These are phyloP conservation scores for Drosophila kepulauana DNA, from an alignment of 1,140 invertebrate species.

Conservation along the genomic window DNA sequence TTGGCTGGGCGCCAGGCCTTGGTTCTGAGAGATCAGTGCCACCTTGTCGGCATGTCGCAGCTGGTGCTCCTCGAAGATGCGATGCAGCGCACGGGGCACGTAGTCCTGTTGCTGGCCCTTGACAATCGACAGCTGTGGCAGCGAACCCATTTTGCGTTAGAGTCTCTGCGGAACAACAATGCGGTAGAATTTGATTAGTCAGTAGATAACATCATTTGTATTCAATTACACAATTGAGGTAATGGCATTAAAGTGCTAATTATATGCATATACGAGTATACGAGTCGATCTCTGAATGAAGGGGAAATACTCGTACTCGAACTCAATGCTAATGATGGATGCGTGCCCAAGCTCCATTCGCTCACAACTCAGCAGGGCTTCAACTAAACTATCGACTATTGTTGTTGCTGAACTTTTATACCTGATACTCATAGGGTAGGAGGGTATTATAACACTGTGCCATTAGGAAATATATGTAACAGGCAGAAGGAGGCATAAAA, in stretches of 20 bases:
- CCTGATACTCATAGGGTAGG: too few relatives aligned
- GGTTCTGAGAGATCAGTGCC: slow-evolving; percentile 86
- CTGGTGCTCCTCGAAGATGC: slow-evolving; percentile 86
- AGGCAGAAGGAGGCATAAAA: too few relatives aligned
- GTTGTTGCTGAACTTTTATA: too few relatives aligned
- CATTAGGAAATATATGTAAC: too few relatives aligned
- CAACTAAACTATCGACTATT: neutral
- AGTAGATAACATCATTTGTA: neutral
- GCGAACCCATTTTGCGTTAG: slow-evolving; percentile 87
- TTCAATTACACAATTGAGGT: slow-evolving; percentile 25
- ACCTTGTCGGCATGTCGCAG: slow-evolving; percentile 84
- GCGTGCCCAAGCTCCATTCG: slow-evolving; percentile 7
- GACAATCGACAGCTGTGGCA: slow-evolving; percentile 88
- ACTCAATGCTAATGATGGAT: slow-evolving; percentile 23
- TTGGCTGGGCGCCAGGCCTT: slow-evolving; percentile 66
- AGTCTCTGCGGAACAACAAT: neutral
- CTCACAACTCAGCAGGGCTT: neutral
- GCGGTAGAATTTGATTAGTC: neutral
- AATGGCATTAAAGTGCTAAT: slow-evolving; percentile 29
- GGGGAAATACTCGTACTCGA: neutral
- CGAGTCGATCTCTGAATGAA: neutral
- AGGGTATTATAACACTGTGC: too few relatives aligned
- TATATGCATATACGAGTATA: slow-evolving; percentile 30
- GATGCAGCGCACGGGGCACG: slow-evolving; percentile 85
- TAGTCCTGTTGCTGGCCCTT: slow-evolving; percentile 86